Base-by-base conservation (phyloP, 2,888 invertebrate genomes). In the Amblyteles armatorius region DNA sequence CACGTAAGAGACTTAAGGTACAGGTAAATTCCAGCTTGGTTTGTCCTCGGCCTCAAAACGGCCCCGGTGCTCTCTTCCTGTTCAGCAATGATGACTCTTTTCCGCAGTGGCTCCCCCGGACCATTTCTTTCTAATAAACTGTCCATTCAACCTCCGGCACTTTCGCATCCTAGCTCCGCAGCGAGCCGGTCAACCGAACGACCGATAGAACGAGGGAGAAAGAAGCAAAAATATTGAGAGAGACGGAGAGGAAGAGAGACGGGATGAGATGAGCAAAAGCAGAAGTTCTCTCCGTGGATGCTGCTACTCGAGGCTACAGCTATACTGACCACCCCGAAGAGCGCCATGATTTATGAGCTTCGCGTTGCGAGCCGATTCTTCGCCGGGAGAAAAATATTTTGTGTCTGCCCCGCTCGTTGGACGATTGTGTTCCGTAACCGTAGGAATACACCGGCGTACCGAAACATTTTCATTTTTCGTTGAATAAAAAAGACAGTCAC, bases 381-480 rank as follows among this genome's bases (percentile, higher is more conserved):
- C 77, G 77, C 78, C 60, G 68, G 22, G 55, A 77, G 80, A 83
- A 71, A 87, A 81, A 79, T 82, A 80, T 78, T 76, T 48, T 67
- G 76, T 82, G 26, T 84, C 77, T 13, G 22, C 63, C 29, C 57
- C 26, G 57, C 57, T 57, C 63, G 63, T 33, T 80, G 82, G 76
- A 73, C 88, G 90, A 91, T 90, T 89, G 89, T 90, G 83, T 89
- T 69, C 73, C 80, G 29, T 40, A 44, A 79, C 57, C 50, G 55
- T 26, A 68, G 33, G 68, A 85, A 82, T 88, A 87, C 63, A 29
- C 16, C 81, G 87, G 87, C 87, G 88, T 82, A 89, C 88, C 88
- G 89, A 91, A 92, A 93, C 92, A 93, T 92, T 92, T 93, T 93
- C 91, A 93, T 92, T 91, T 90, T 65, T 67, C 79, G 76, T 82